A percentile compares a stretch with the other conserved stretches of the same genome.
These are phyloP conservation scores for Amniataba percoides DNA, from an alignment of 2,797 vertebrate genomes.

Conservation along the genomic window DNA sequence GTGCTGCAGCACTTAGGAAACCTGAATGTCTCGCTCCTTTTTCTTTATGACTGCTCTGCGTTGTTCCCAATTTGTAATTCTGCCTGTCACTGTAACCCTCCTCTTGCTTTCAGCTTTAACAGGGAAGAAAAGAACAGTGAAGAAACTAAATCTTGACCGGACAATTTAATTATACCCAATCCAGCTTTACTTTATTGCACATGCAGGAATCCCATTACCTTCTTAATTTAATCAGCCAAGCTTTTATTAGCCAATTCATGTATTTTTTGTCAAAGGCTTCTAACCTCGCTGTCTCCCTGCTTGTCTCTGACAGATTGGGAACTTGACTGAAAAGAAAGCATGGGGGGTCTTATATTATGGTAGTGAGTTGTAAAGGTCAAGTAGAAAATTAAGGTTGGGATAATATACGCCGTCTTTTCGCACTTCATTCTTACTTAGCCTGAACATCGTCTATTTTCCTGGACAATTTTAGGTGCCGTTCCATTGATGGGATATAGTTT, in stretches of 20 bases:
- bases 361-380: constrained; percentile 60
- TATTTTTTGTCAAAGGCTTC: constrained; percentile 46
- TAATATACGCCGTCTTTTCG: constrained; percentile 67
- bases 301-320: constrained; percentile 33
- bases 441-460: constrained; percentile 45
- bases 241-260: constrained; percentile 72
- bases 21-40: constrained; percentile 24
- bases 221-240: constrained; percentile 71
- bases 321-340: constrained; percentile 33
- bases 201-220: constrained; percentile 69
- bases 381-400: constrained; percentile 59
- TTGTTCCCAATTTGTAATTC: constrained; percentile 44
- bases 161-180: constrained; percentile 69
- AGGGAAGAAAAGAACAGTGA: constrained; percentile 9
- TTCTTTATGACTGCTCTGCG: constrained; percentile 14
- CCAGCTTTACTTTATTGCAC: constrained; percentile 63
- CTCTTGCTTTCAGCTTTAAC: constrained; percentile 32
- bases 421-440: constrained; percentile 55
- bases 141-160: constrained; percentile 60
- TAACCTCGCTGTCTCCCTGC: constrained; percentile 24
- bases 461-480: constrained; percentile 44
- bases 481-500: constrained; percentile 54
- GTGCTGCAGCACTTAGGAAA: constrained; percentile 7
- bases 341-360: constrained; percentile 34
- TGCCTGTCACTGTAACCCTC: constrained; percentile 43